Base-by-base conservation (phyloP, 1,140 invertebrate genomes). In the Phenacoccus solenopsis region DNA sequence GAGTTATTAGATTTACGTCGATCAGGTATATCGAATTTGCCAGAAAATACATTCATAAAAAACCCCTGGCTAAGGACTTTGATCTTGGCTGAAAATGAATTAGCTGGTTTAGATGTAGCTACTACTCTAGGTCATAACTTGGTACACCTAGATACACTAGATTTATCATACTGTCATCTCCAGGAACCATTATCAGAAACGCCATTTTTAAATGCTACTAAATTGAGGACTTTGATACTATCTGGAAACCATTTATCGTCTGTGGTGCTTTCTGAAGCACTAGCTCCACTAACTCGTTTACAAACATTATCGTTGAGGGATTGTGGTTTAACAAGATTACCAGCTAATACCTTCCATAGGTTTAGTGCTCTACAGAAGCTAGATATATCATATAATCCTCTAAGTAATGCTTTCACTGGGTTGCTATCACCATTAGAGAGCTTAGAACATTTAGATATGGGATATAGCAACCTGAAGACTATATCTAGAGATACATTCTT, bases 371-470 rank as follows among this genome's bases (percentile, higher is more conserved):
- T 75, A 30, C 72, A 85, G 74, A 85, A 87, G 74, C 79, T 88
- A 24, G 86, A 87, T 74, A 85, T 88, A 72, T 88, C 86, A 0
- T 82, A 86, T 71, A 88, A 88, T 79, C 86, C 87, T 1, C 75
- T 89, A 0, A 83, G 84, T 25, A 84, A 88, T 74, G 87, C 85
- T 0, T 88, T 88, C 74, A 85, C 85, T 13, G 83, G 80, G 74
- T 75, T 88, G 16, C 76, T 88, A n/a, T 84, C 84, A 0, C 87
- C 87, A 0, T 75, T 89, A 1, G 82, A 84, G 38, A 84, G 84
- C 22, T 77, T 89, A 12, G 84, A 87, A 77, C 86, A 85, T 75
- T 77, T 89, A 10, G 87, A 89, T 74, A 89, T 89, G 86, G 86
- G 87, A 7, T 87, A 87, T 73, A 87, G 87, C 77, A 85, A 86